phyloP scores from a whole-genome alignment of 2,113 vertebrate genomes.

The Eublepharis macularius region DNA sequence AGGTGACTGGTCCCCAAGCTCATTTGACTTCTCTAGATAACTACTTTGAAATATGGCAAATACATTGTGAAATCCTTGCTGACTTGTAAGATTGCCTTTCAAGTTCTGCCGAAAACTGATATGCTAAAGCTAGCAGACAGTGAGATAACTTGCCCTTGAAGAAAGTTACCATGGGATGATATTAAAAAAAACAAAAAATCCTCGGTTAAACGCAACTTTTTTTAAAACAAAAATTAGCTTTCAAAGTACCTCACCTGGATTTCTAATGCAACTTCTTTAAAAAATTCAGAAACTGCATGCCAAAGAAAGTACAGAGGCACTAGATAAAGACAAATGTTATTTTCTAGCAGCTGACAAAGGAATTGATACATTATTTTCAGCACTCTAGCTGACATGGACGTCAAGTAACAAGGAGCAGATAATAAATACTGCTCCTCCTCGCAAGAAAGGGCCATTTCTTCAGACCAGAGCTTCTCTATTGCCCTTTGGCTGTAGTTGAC shows the following conservation, averaged over 20 bases:
- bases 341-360: slow-evolving; percentile 12
- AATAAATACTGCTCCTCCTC: background rate
- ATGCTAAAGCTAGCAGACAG: slow-evolving; percentile 57
- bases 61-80: slow-evolving; percentile 58
- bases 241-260: background rate
- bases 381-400: background rate
- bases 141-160: slow-evolving; percentile 65
- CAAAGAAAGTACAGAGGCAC: slow-evolving; percentile 26
- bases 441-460: background rate
- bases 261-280: slow-evolving; percentile 2
- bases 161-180: slow-evolving; percentile 35
- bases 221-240: background rate
- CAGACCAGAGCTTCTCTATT: too few relatives aligned
- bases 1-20: slow-evolving; percentile 15
- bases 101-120: slow-evolving; percentile 60
- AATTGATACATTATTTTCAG: background rate
- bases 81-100: slow-evolving; percentile 66
- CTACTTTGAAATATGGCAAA: slow-evolving; percentile 54
- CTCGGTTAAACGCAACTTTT: slow-evolving; percentile 14
- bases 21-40: slow-evolving; percentile 47
- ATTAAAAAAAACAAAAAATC: slow-evolving; percentile 21
- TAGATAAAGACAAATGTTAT: slow-evolving; percentile 22
- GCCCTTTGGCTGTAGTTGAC: too few relatives aligned
- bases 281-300: slow-evolving; percentile 28
- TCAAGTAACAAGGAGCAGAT: background rate